These are phyloP conservation scores for Eupelmus urozonus DNA, from an alignment of 2,888 invertebrate genomes.

Conservation along the genomic window DNA sequence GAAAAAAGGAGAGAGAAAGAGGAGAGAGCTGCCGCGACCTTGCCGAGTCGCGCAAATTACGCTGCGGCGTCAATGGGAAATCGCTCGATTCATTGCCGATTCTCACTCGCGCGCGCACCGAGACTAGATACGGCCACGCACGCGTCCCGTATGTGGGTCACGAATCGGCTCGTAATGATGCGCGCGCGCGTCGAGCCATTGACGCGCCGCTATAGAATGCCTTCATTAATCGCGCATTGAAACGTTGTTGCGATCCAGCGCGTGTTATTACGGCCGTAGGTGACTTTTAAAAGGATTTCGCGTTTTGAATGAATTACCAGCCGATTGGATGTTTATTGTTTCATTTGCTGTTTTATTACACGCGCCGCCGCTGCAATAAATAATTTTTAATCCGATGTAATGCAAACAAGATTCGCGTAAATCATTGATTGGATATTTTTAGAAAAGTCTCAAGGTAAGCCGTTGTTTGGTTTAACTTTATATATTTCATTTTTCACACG, in stretches of 20 bases:
- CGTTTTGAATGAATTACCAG: no score
- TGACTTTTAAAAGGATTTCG: no score
- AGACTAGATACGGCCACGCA: neutral
- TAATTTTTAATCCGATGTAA: no score
- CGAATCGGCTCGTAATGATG: constrained; percentile 29
- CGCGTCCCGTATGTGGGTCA: constrained; percentile 35
- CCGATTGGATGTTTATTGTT: neutral
- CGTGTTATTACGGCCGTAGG: no score
- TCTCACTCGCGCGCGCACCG: constrained; percentile 33
- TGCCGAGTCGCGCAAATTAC: constrained; percentile 37
- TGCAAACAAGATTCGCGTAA: no score
- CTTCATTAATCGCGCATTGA: neutral
- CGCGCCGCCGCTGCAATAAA: no score
- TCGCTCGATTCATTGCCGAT: constrained; percentile 49
- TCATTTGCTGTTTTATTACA: neutral
- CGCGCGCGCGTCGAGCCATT: neutral
- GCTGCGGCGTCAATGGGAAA: constrained; percentile 44
- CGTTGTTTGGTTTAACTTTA: no score
- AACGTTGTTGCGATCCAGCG: neutral
- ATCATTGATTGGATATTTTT: no score
- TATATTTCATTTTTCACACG: no score
- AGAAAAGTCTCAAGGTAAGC: no score
- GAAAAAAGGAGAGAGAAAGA: neutral
- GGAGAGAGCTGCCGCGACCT: constrained; percentile 20
- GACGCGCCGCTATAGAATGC: neutral